Evolutionary conservation across 2,113 vertebrate species (phyloP), one percentile per base, ranked within the genome.

Genomic region (Apus apus): DNA sequence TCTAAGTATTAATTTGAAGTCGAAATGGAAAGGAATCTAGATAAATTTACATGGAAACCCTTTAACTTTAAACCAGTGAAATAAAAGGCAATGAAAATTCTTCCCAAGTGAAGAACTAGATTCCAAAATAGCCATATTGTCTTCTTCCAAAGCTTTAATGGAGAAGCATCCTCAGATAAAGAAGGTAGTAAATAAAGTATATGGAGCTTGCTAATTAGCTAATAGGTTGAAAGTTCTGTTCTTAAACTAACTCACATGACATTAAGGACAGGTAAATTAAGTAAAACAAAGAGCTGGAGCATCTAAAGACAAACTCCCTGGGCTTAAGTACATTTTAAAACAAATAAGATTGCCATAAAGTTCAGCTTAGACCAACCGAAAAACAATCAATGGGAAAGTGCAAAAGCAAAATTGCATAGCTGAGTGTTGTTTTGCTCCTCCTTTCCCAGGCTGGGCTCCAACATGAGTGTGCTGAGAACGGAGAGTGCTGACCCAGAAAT

Each of bases 21-120:
- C 76, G 78, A 78, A 82, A 88, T 83, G 26, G 62, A 50, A 89
- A 79, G 21, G 7, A 85, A 51, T 58, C n/a, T 22, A 75, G 26
- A 85, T 67, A 32, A 56, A 50, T 92, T 78, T 78, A 45, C 16
- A 68, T 70, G n/a, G 87, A 77, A 74, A 3, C 17, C 23, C 27
- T 88, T 95, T 64, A 61, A 77, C 90, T 61, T 73, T 81, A 85
- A 94, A 85, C 13, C 14, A 64, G 61, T 54, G 56, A 88, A 82
- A 78, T 48, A 67, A 72, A 90, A 83, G 46, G 10, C 81, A 80
- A 45, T 45, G n/a, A 53, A 61, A 50, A 77, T 53, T 75, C 7
- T 68, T 62, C 45, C 30, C 9, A 61, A 45, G n/a, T 17, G 85
- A 83, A 89, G 36, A 67, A 54, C 40, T 56, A 81, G 53, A 36